A percentile compares a stretch with the other conserved stretches of the same genome.
phyloP scores from a whole-genome alignment of 2,888 invertebrate genomes.

The Troides aeacus region DNA sequence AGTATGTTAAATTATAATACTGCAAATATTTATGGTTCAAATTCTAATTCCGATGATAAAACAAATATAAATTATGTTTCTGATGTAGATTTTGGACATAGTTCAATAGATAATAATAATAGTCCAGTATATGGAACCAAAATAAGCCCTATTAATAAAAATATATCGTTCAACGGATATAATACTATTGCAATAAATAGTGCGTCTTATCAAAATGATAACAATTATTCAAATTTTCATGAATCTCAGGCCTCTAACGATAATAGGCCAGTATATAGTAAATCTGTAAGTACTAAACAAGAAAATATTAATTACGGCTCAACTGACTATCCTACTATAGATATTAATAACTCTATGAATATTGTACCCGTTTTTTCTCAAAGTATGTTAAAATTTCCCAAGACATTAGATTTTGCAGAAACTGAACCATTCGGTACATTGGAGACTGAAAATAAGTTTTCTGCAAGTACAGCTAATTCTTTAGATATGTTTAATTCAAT shows the following conservation, averaged over 20 bases:
- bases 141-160: slow-evolving; percentile 53
- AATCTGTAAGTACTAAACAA: slow-evolving; percentile 45
- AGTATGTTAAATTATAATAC: slow-evolving; percentile 56
- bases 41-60: slow-evolving; percentile 44
- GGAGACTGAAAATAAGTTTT: slow-evolving; percentile 53
- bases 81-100: slow-evolving; percentile 42
- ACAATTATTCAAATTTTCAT: slow-evolving; percentile 45
- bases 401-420: slow-evolving; percentile 68
- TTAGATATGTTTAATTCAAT: slow-evolving; percentile 32
- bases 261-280: slow-evolving; percentile 45
- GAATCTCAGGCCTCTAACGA: slow-evolving; percentile 45
- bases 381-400: slow-evolving; percentile 54
- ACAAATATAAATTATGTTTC: slow-evolving; percentile 45
- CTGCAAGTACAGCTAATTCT: slow-evolving; percentile 44
- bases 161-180: slow-evolving; percentile 42
- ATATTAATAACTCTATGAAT: slow-evolving; percentile 46
- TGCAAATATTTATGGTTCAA: slow-evolving; percentile 52
- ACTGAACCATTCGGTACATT: slow-evolving; percentile 54
- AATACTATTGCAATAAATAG: slow-evolving; percentile 53
- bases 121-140: slow-evolving; percentile 67
- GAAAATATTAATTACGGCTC: slow-evolving; percentile 43
- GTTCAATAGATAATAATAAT: slow-evolving; percentile 43
- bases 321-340: slow-evolving; percentile 42
- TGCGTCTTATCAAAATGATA: slow-evolving; percentile 44
- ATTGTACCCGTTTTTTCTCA: slow-evolving; percentile 40